Conservation (phyloP, 1,140 invertebrate species). For the Meloidogyne floridensis region DNA sequence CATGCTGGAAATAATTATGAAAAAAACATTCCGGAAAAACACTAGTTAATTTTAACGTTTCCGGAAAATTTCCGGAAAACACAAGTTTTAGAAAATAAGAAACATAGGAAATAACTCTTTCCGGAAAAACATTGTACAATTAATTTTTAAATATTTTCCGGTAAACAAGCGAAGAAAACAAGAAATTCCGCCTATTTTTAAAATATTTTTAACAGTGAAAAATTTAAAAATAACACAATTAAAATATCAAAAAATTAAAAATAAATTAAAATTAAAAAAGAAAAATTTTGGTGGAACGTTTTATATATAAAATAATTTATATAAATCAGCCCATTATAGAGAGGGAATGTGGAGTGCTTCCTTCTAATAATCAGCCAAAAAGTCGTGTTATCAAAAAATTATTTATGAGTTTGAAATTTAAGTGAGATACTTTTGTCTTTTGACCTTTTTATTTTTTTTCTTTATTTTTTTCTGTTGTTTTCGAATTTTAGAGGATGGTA, state of each 20-base stretch:
- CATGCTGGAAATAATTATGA: no score
- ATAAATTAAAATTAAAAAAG: not conserved
- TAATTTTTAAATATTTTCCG: no score
- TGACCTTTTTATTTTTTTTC: not conserved
- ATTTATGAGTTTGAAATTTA: not conserved
- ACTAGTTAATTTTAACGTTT: no score
- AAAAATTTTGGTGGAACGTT: constrained; percentile 8
- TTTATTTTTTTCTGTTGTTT: no score
- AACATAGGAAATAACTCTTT: no score
- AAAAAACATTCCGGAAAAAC: no score
- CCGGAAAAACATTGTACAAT: no score
- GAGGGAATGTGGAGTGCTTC: not conserved
- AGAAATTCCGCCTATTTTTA: no score
- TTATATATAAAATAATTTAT: not conserved
- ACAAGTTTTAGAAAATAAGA: no score
- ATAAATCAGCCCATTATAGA: constrained; percentile 3
- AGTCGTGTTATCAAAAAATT: not conserved
- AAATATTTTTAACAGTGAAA: not conserved
- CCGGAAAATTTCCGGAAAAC: no score
- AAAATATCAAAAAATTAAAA: not conserved
- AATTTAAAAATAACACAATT: not conserved
- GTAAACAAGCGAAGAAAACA: no score
- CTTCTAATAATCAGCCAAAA: not conserved
- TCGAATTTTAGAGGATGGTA: no score
- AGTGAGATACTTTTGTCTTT: not conserved